These are phyloP conservation scores for Adela reaumurella DNA, from an alignment of 2,888 invertebrate species.

Conservation along the genomic window DNA sequence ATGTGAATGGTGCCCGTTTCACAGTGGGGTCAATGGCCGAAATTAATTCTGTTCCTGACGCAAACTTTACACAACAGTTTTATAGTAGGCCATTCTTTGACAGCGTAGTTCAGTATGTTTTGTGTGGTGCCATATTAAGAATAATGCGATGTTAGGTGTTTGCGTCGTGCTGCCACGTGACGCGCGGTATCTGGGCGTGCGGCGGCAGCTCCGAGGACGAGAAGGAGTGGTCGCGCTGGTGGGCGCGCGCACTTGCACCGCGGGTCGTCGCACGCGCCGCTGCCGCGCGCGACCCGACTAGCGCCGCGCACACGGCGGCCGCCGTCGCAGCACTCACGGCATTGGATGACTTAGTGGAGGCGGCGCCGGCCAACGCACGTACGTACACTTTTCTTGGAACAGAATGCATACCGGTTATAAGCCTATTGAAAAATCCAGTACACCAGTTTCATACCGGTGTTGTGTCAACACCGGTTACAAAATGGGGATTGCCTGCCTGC, in stretches of 20 bases:
- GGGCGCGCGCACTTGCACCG: constrained; percentile 28
- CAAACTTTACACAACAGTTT: too few relatives aligned
- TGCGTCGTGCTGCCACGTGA: constrained; percentile 33
- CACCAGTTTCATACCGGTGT: too few relatives aligned
- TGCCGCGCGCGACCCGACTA: constrained; percentile 10
- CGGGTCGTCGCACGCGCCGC: constrained; percentile 27
- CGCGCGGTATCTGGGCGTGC: constrained; percentile 32
- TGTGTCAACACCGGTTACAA: too few relatives aligned
- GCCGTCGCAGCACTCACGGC: constrained; percentile 31
- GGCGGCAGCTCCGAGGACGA: constrained; percentile 15
- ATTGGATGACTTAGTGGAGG: constrained; percentile 32
- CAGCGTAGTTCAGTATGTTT: too few relatives aligned
- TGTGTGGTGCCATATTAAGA: too few relatives aligned
- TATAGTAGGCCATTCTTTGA: not conserved
- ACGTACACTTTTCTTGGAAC: constrained; percentile 14
- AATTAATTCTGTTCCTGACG: too few relatives aligned
- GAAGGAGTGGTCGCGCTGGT: constrained; percentile 28
- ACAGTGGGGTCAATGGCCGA: too few relatives aligned
- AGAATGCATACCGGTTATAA: too few relatives aligned
- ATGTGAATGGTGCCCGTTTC: too few relatives aligned
- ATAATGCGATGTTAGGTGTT: too few relatives aligned
- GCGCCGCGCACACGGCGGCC: constrained; percentile 12
- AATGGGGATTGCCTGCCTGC: too few relatives aligned
- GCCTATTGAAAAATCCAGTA: too few relatives aligned
- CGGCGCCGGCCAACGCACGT: constrained; percentile 32